Conservation (phyloP, 2,113 vertebrate genomes). For the Mustela lutreola region DNA sequence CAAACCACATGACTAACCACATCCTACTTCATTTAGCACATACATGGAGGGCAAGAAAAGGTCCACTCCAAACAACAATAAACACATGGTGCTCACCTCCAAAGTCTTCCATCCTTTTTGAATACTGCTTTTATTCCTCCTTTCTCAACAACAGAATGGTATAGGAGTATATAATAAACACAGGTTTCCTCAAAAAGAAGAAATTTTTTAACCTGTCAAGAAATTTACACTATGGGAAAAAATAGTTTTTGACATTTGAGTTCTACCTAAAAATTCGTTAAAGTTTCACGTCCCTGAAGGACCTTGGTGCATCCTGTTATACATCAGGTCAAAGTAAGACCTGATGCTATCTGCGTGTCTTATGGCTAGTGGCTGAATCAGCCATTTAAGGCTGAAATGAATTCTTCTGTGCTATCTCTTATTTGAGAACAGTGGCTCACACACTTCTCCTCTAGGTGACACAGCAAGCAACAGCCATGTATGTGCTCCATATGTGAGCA, state of each 20-base stretch:
- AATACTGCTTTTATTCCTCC: neutral
- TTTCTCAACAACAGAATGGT: neutral
- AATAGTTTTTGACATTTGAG: neutral
- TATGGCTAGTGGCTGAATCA: neutral
- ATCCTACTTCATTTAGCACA: neutral
- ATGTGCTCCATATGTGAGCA: neutral
- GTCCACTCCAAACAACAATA: neutral
- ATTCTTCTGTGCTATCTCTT: neutral
- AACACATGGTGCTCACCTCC: neutral
- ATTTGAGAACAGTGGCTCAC: neutral
- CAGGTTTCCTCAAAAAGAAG: neutral
- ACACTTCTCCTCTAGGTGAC: neutral
- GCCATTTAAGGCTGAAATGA: neutral
- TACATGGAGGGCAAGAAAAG: neutral
- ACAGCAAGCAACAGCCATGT: neutral
- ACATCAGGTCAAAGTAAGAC: neutral
- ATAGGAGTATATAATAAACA: neutral
- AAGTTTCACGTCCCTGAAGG: conserved; percentile 6
- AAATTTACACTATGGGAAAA: neutral
- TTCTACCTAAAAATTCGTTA: neutral
- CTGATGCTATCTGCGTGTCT: neutral
- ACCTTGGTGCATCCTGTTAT: neutral
- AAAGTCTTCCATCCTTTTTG: neutral
- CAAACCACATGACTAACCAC: conserved; percentile 16
- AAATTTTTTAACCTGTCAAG: neutral